phyloP scores from a whole-genome alignment of 2,797 vertebrate species.

The Danio kyathit region DNA sequence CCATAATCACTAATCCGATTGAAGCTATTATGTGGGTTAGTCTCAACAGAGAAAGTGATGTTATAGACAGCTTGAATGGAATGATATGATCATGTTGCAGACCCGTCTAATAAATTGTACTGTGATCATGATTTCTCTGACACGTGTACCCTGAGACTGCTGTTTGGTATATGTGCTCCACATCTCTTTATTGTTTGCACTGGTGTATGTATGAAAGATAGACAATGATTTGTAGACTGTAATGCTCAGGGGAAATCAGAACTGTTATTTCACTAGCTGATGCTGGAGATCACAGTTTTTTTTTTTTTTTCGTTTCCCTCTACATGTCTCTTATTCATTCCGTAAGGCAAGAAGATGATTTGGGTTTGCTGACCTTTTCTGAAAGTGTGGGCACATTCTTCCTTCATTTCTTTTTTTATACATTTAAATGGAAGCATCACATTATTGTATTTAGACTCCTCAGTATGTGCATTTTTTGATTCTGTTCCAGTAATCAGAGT shows the following conservation, averaged over 20 bases:
- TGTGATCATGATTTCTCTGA: slow-evolving; percentile 18
- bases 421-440: not conserved
- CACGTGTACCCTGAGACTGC: not conserved
- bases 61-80: slow-evolving; percentile 12
- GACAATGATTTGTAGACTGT: not conserved
- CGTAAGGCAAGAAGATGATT: not conserved
- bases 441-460: not conserved
- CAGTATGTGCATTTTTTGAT: no score
- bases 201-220: not conserved
- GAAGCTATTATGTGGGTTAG: slow-evolving; percentile 1
- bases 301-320: not conserved
- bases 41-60: not conserved
- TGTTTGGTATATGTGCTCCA: not conserved
- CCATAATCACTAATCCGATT: slow-evolving; percentile 14
- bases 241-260: slow-evolving; percentile 27
- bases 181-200: slow-evolving; percentile 24
- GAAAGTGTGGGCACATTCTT: not conserved
- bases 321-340: not conserved
- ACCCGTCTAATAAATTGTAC: slow-evolving; percentile 3
- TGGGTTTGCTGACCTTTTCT: not conserved
- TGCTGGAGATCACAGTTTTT: not conserved
- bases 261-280: slow-evolving; percentile 10
- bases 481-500: no score
- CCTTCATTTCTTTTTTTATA: not conserved
- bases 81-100: slow-evolving; percentile 1